Conservation (phyloP, 2,797 vertebrate genomes). For the Naso thynnoides region DNA sequence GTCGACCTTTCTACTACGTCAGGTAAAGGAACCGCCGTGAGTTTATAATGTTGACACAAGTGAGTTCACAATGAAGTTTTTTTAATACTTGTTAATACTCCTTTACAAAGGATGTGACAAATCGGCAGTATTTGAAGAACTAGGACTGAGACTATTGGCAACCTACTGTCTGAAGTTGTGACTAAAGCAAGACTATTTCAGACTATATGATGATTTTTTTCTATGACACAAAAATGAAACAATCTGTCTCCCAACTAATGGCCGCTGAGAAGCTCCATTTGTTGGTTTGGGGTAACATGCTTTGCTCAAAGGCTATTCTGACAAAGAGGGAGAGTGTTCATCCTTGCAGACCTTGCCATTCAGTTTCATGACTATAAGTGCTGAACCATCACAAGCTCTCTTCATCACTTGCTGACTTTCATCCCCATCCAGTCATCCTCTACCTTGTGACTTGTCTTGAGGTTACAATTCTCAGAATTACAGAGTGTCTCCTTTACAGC, state of each 20-base stretch:
- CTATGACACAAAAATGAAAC: too few relatives aligned
- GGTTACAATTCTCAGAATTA: neutral
- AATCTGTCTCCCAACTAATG: neutral
- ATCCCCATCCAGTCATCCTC: neutral
- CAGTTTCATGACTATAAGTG: neutral
- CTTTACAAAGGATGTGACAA: too few relatives aligned
- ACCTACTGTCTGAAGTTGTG: neutral
- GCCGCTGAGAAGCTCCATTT: neutral
- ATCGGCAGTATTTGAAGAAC: too few relatives aligned
- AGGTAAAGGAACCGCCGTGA: too few relatives aligned
- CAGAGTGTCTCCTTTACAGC: neutral
- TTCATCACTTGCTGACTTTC: neutral
- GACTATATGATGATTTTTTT: too few relatives aligned
- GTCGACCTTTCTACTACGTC: too few relatives aligned
- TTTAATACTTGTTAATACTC: too few relatives aligned
- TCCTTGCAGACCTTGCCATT: neutral
- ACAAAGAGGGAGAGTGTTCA: neutral
- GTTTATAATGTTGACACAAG: too few relatives aligned
- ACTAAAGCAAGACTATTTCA: too few relatives aligned
- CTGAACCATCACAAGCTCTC: constrained; percentile 4
- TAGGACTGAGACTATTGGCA: too few relatives aligned
- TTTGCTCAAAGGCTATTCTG: neutral
- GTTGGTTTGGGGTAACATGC: neutral
- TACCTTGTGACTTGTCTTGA: neutral
- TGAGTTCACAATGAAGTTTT: too few relatives aligned